Percentiles rank a stretch among this genome's conserved stretches.
Evolutionary conservation across 2,113 vertebrate species (phyloP).

Genomic region (Promerops cafer): DNA sequence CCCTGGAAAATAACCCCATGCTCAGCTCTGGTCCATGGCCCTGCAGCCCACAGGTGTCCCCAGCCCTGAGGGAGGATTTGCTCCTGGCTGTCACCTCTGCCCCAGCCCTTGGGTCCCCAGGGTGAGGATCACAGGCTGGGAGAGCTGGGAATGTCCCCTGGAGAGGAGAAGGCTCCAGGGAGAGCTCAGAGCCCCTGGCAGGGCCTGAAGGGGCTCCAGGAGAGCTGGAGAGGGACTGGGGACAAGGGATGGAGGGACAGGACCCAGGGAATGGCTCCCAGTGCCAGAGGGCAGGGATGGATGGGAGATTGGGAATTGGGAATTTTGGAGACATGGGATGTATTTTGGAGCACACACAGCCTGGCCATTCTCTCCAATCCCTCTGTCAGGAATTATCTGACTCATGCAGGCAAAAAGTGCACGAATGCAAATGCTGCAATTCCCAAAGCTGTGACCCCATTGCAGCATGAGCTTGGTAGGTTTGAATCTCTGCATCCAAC

Average conservation of each 20-base stretch:
- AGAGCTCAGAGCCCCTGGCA: not conserved
- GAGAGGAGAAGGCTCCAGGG: not conserved
- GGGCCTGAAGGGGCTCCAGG: not conserved
- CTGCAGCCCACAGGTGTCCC: accelerated
- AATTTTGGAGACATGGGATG: accelerated
- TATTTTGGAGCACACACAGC: not conserved
- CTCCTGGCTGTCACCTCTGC: not conserved
- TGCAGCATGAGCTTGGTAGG: not conserved
- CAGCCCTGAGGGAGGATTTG: accelerated
- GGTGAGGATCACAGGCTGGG: not conserved
- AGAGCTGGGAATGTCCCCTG: not conserved
- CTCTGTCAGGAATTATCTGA: not conserved
- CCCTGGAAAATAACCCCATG: accelerated
- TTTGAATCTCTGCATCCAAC: not conserved
- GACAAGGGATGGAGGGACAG: not conserved
- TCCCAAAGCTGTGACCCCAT: not conserved
- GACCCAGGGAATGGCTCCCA: not conserved
- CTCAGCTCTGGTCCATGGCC: not conserved
- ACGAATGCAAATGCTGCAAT: not conserved
- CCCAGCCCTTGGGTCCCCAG: not conserved
- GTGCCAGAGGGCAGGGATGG: not conserved
- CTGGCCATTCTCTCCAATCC: not conserved
- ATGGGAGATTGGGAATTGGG: accelerated
- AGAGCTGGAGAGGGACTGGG: not conserved
- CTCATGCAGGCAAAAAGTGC: not conserved